Evolutionary conservation across 1,140 invertebrate genomes (phyloP).

Genomic region (Bombus waltoni): DNA sequence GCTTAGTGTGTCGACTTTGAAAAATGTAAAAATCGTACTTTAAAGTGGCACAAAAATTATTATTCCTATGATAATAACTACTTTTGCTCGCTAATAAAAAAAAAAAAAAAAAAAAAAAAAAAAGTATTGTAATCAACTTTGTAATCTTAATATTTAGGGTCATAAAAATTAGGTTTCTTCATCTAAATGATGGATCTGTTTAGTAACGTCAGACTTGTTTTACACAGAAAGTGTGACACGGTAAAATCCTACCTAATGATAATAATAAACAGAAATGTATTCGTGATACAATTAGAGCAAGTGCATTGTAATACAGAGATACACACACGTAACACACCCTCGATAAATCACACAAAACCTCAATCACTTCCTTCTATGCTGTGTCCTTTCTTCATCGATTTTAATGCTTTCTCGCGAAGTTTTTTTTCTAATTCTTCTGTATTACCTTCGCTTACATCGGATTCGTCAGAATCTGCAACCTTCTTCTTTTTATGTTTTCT

Average conservation of each 20-base stretch:
- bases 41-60: constrained; percentile 41
- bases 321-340: constrained; percentile 59
- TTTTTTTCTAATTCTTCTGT: constrained; percentile 93
- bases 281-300: constrained; percentile 50
- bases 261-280: constrained; percentile 48
- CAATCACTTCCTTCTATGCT: constrained; percentile 81
- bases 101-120: neutral
- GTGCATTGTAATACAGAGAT: constrained; percentile 55
- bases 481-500: constrained; percentile 88
- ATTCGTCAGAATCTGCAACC: constrained; percentile 84
- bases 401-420: constrained; percentile 92
- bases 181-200: neutral
- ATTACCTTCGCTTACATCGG: constrained; percentile 85
- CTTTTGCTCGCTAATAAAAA: constrained; percentile 15
- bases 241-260: constrained; percentile 31
- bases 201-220: neutral
- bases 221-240: constrained; percentile 16
- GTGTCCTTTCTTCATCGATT: constrained; percentile 86
- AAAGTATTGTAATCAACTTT: constrained; percentile 24
- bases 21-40: constrained; percentile 43
- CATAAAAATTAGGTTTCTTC: constrained; percentile 23
- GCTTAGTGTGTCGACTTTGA: constrained; percentile 24
- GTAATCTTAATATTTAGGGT: constrained; percentile 21
- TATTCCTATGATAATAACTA: constrained; percentile 36
- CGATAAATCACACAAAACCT: constrained; percentile 54